phyloP scores from a whole-genome alignment of 1,140 invertebrate genomes.

The Lasioglossum albipes region DNA sequence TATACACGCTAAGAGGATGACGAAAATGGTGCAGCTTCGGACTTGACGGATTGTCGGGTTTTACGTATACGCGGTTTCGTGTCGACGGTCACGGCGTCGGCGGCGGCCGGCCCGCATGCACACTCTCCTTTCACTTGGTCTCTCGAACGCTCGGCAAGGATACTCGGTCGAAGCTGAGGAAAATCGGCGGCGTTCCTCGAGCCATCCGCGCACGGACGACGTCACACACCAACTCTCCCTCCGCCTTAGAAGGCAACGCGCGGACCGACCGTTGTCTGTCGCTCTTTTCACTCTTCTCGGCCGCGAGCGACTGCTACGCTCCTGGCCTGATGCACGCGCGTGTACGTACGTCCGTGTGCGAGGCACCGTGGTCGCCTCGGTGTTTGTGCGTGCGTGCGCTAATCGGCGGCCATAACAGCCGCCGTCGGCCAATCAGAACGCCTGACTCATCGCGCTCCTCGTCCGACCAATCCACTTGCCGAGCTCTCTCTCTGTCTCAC shows the following conservation, averaged over 20 bases:
- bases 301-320: conserved; percentile 70
- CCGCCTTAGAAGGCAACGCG: conserved; percentile 73
- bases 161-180: conserved; percentile 46
- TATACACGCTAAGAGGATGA: conserved; percentile 54
- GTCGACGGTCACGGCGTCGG: conserved; percentile 57
- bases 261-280: conserved; percentile 71
- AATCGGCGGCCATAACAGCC: conserved; percentile 67
- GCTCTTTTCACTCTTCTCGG: conserved; percentile 72
- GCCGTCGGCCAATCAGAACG: conserved; percentile 64
- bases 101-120: conserved; percentile 52
- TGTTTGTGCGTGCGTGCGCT: conserved; percentile 52
- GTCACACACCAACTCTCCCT: conserved; percentile 59
- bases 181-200: conserved; percentile 59
- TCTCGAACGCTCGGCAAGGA: conserved; percentile 40
- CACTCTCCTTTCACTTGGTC: conserved; percentile 48
- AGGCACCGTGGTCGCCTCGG: neutral
- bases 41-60: conserved; percentile 73
- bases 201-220: conserved; percentile 64
- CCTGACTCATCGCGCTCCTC: conserved; percentile 38
- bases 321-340: conserved; percentile 27
- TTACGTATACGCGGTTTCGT: conserved; percentile 72
- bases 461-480: neutral
- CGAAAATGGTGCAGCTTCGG: conserved; percentile 53
- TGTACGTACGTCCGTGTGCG: conserved; percentile 46
- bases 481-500: conserved; percentile 7